Conservation (phyloP, 2,797 vertebrate genomes). For the Sebastes matsubarae region DNA sequence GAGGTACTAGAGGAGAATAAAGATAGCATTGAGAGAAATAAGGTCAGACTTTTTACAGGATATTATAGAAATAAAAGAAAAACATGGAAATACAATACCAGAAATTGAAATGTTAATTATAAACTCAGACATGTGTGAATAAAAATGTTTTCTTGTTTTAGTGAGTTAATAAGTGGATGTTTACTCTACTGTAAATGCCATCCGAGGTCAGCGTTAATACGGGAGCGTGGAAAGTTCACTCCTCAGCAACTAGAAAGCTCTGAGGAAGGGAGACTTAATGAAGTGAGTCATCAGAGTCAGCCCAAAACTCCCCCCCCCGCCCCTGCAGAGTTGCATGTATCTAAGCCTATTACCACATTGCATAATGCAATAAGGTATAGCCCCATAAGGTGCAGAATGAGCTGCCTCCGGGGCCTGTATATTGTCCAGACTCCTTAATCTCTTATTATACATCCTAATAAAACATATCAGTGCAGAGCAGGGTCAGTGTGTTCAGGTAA, state of each 20-base stretch:
- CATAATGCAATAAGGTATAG: conserved; percentile 70
- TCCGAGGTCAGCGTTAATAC: conserved; percentile 23
- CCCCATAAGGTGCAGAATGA: conserved; percentile 57
- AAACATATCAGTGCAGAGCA: conserved; percentile 9
- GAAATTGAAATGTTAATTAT: not conserved
- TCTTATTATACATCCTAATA: conserved; percentile 51
- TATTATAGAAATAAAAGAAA: not conserved
- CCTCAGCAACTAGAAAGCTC: conserved; percentile 59
- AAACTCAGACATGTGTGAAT: not conserved
- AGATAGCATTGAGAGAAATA: not conserved
- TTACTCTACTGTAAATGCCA: not conserved
- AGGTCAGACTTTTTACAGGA: not conserved
- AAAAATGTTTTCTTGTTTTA: not conserved
- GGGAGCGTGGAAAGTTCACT: conserved; percentile 59
- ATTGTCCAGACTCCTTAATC: conserved; percentile 50
- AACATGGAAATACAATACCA: not conserved
- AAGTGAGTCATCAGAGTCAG: conserved; percentile 67
- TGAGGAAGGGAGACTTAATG: conserved; percentile 63
- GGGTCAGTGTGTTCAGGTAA: conserved; percentile 39
- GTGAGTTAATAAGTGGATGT: not conserved
- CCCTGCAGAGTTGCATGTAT: conserved; percentile 42
- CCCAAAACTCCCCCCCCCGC: conserved; percentile 36
- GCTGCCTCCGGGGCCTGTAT: conserved; percentile 29
- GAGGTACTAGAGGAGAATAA: not conserved
- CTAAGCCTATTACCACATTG: conserved; percentile 71